A percentile compares a stretch with the other conserved stretches of the same genome.
Evolutionary conservation across 1,140 invertebrate genomes (phyloP).

Genomic region (Anastatus disparis): DNA sequence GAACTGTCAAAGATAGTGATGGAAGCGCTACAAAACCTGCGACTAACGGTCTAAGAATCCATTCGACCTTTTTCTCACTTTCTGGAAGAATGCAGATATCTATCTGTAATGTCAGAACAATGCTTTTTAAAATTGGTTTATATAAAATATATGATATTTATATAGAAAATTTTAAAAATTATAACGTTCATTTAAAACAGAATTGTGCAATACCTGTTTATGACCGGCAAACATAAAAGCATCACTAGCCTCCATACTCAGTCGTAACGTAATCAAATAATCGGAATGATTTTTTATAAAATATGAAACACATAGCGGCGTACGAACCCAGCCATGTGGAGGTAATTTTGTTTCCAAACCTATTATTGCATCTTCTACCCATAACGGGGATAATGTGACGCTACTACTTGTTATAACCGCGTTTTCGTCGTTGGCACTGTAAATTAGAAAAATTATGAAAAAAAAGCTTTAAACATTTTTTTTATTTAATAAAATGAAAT

Average conservation of each 20-base stretch:
- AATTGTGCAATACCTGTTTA: slow-evolving; percentile 75
- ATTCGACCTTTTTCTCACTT: slow-evolving; percentile 68
- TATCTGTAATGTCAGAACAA: slow-evolving; percentile 63
- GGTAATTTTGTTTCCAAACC: slow-evolving; percentile 79
- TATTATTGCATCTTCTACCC: slow-evolving; percentile 76
- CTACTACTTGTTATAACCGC: slow-evolving; percentile 63
- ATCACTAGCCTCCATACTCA: slow-evolving; percentile 84
- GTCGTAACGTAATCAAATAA: slow-evolving; percentile 76
- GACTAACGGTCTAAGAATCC: slow-evolving; percentile 72
- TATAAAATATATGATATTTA: too few relatives aligned
- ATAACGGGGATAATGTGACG: slow-evolving; percentile 69
- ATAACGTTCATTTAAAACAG: too few relatives aligned
- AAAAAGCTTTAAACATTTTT: not conserved
- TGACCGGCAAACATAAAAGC: slow-evolving; percentile 92
- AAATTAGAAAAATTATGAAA: slow-evolving; percentile 38
- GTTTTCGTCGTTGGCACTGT: slow-evolving; percentile 52
- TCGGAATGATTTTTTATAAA: slow-evolving; percentile 78
- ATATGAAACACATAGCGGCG: slow-evolving; percentile 77
- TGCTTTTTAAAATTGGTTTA: too few relatives aligned
- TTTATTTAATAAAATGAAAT: not conserved
- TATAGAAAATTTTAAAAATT: too few relatives aligned
- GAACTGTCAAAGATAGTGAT: slow-evolving; percentile 64
- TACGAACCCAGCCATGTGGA: slow-evolving; percentile 78
- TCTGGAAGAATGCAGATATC: slow-evolving; percentile 71
- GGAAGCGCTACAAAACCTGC: slow-evolving; percentile 73